Evolutionary conservation across 2,113 vertebrate genomes (phyloP).

Genomic region (Stegostoma tigrinum): DNA sequence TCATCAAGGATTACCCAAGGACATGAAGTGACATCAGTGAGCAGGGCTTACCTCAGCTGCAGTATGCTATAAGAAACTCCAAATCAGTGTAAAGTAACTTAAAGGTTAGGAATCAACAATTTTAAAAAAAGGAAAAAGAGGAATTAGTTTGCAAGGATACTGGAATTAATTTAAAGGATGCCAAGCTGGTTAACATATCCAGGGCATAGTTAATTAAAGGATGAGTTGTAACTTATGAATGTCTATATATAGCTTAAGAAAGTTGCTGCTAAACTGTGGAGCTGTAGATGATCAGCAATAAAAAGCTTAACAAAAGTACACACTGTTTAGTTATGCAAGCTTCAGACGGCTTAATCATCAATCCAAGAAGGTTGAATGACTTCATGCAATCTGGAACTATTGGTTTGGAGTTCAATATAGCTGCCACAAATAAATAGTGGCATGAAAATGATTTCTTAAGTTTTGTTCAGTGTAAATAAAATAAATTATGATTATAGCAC

Average conservation of each 20-base stretch:
- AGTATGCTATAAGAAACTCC: neutral
- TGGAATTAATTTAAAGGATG: neutral
- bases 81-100: neutral
- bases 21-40: neutral
- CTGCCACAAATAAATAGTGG: neutral
- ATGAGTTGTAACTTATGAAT: neutral
- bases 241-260: neutral
- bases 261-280: neutral
- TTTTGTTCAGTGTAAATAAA: neutral
- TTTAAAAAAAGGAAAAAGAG: neutral
- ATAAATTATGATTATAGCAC: neutral
- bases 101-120: neutral
- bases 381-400: neutral
- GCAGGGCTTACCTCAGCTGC: neutral
- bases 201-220: neutral
- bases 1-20: neutral
- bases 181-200: neutral
- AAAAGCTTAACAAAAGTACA: neutral
- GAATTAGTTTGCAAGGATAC: neutral
- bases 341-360: neutral
- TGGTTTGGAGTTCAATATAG: neutral
- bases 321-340: neutral
- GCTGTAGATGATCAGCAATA: neutral
- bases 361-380: neutral
- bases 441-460: neutral